A percentile compares a stretch with the other conserved stretches of the same genome.
These are phyloP conservation scores for Sphaerophoria rueppellii DNA, from an alignment of 2,888 invertebrate species.

Conservation along the genomic window DNA sequence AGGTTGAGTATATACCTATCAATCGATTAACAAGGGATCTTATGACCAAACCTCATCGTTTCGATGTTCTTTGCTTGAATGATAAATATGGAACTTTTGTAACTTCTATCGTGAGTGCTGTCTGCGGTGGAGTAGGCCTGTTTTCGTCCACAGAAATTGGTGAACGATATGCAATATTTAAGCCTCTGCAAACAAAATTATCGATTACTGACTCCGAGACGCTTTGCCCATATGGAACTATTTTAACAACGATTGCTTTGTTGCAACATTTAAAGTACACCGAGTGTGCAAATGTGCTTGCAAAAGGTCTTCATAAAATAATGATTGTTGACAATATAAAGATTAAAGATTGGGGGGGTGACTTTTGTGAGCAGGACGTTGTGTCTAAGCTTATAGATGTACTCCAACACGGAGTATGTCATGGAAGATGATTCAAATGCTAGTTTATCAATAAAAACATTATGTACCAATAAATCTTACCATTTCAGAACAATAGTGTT, in stretches of 20 bases:
- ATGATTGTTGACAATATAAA: constrained; percentile 75
- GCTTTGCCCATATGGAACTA: constrained; percentile 77
- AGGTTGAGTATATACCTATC: constrained; percentile 75
- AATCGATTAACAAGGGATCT: constrained; percentile 74
- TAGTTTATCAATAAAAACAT: too few species aligned
- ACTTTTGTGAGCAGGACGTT: constrained; percentile 75
- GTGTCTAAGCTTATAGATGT: constrained; percentile 74
- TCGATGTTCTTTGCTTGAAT: constrained; percentile 77
- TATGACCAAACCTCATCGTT: constrained; percentile 74
- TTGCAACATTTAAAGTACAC: constrained; percentile 74
- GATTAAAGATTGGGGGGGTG: constrained; percentile 76
- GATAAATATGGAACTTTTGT: constrained; percentile 78
- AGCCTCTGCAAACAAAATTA: constrained; percentile 78
- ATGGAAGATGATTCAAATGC: neutral
- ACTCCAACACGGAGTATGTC: constrained; percentile 5
- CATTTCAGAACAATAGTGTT: constrained; percentile 58
- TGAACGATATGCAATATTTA: constrained; percentile 77
- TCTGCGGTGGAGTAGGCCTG: constrained; percentile 78
- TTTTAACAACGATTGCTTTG: constrained; percentile 75
- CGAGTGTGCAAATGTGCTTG: constrained; percentile 72
- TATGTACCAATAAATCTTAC: constrained; percentile 28
- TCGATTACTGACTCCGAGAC: constrained; percentile 75
- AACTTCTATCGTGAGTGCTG: constrained; percentile 75
- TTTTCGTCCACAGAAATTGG: constrained; percentile 77
- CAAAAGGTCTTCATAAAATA: constrained; percentile 75